Conservation (phyloP, 2,113 vertebrate species). For the Antechinus stuartii region DNA sequence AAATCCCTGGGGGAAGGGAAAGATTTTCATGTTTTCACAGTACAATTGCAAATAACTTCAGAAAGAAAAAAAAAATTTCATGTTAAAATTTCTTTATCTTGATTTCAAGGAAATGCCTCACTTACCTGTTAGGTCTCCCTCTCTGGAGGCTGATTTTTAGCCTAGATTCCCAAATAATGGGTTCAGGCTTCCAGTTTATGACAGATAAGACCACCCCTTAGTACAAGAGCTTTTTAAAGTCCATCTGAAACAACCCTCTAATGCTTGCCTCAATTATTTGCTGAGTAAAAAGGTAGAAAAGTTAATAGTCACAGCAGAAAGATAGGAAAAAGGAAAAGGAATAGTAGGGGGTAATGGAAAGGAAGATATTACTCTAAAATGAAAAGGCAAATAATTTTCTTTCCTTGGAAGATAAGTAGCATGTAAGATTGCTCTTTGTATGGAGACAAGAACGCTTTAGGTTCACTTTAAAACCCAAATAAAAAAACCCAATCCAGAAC, state of each 20-base stretch:
- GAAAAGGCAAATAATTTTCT: constrained; percentile 34
- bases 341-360: background rate
- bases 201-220: constrained; percentile 26
- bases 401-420: constrained; percentile 48
- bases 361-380: constrained; percentile 45
- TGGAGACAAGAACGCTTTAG: constrained; percentile 53
- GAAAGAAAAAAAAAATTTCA: constrained; percentile 24
- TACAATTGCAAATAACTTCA: constrained; percentile 3
- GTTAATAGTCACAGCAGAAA: constrained; percentile 40
- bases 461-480: constrained; percentile 54
- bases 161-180: constrained; percentile 45
- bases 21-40: constrained; percentile 3
- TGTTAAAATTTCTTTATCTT: constrained; percentile 37
- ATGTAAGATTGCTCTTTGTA: constrained; percentile 46
- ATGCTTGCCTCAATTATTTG: constrained; percentile 42
- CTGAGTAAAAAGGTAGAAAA: constrained; percentile 51
- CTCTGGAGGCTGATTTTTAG: constrained; percentile 30
- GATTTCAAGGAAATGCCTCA: constrained; percentile 42
- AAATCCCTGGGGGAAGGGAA: background rate
- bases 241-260: constrained; percentile 45
- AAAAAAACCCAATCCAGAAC: constrained; percentile 46
- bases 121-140: constrained; percentile 60
- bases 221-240: constrained; percentile 44
- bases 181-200: constrained; percentile 47
- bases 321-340: constrained; percentile 45